Evolutionary conservation across 2,113 vertebrate species (phyloP).

Genomic region (Carettochelys insculpta): DNA sequence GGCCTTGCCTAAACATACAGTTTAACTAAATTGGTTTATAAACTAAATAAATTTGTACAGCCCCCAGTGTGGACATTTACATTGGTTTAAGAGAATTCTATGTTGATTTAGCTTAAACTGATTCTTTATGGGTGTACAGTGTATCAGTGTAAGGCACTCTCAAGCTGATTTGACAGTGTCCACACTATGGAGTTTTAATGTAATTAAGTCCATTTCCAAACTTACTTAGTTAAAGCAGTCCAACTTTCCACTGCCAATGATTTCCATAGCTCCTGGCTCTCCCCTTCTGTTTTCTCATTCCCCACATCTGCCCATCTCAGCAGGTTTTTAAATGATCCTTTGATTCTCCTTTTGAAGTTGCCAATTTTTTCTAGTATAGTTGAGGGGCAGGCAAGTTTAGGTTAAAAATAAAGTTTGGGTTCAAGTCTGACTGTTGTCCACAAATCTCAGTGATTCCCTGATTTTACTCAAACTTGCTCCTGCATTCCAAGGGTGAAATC

Average conservation of each 20-base stretch:
- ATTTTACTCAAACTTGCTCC: background rate
- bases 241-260: background rate
- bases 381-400: background rate
- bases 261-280: background rate
- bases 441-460: background rate
- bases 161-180: fast-evolving
- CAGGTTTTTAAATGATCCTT: background rate
- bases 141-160: background rate
- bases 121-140: background rate
- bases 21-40: background rate
- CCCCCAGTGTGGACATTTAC: background rate
- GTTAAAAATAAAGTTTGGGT: background rate
- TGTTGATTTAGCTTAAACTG: background rate
- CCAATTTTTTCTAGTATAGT: background rate
- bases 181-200: background rate
- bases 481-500: background rate
- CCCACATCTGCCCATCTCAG: fast-evolving
- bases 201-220: background rate
- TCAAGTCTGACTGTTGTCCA: background rate
- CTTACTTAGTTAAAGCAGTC: background rate
- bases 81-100: background rate
- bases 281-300: background rate
- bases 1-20: background rate
- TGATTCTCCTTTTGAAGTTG: background rate
- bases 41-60: background rate